These are phyloP conservation scores for Vimba vimba DNA, from an alignment of 2,113 vertebrate genomes.

Conservation along the genomic window DNA sequence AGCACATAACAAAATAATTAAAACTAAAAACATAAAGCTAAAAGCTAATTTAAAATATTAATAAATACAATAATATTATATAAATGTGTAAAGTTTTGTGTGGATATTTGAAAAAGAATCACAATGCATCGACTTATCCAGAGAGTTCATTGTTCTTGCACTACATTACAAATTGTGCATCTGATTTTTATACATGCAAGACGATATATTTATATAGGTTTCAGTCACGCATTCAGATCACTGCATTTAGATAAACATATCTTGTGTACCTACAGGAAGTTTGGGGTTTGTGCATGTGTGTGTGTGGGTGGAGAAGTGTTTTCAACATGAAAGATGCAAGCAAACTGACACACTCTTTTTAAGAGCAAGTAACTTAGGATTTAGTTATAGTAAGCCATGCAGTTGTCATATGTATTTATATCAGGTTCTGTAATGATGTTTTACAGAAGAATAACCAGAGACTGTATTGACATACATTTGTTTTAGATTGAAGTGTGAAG, in stretches of 20 bases:
- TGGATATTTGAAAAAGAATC: not conserved
- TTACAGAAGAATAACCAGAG: no score
- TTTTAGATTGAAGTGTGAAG: no score
- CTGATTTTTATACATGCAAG: not conserved
- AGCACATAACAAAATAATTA: no score
- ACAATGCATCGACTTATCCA: not conserved
- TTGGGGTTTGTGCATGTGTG: not conserved
- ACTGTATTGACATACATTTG: no score
- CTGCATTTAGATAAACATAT: not conserved
- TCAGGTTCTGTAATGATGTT: no score
- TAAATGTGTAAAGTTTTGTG: no score
- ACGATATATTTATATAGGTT: not conserved
- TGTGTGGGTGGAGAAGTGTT: not conserved
- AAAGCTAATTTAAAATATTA: no score
- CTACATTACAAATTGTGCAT: not conserved
- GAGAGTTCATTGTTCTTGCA: not conserved
- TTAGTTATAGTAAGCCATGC: not conserved
- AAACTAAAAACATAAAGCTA: no score
- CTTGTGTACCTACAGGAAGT: constrained; percentile 12
- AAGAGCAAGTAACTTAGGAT: not conserved
- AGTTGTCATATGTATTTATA: no score
- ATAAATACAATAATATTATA: no score
- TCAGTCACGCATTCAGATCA: not conserved
- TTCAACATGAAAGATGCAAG: not conserved
- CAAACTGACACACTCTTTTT: not conserved